Percentiles rank a stretch among this genome's conserved stretches.
Evolutionary conservation across 2,888 invertebrate genomes (phyloP).

Genomic region (Eulithis prunata): DNA sequence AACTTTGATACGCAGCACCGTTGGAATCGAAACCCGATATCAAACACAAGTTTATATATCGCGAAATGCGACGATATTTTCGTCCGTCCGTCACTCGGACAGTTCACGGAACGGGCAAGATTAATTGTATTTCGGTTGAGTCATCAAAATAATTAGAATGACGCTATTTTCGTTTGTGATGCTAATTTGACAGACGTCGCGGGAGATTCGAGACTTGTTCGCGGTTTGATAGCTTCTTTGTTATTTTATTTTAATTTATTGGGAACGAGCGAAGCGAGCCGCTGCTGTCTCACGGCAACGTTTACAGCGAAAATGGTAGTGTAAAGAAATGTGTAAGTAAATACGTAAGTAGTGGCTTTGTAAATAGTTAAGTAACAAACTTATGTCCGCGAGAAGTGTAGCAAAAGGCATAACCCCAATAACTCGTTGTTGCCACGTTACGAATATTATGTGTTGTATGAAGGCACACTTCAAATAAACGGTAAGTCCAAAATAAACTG

Average conservation of each 20-base stretch:
- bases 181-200: constrained; percentile 84
- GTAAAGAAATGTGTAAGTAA: too few species aligned
- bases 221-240: constrained; percentile 75
- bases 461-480: too few species aligned
- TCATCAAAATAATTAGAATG: constrained; percentile 85
- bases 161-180: constrained; percentile 83
- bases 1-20: constrained; percentile 83
- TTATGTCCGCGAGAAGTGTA: too few species aligned
- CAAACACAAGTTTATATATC: constrained; percentile 78
- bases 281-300: background rate
- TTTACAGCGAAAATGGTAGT: too few species aligned
- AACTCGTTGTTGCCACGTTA: too few species aligned
- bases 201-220: constrained; percentile 78
- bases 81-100: constrained; percentile 82
- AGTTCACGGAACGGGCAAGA: constrained; percentile 83
- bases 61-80: constrained; percentile 83
- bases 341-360: too few species aligned
- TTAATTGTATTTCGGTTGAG: constrained; percentile 84
- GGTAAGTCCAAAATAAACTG: background rate
- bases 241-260: constrained; percentile 60
- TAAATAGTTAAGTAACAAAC: too few species aligned
- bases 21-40: constrained; percentile 84
- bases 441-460: too few species aligned
- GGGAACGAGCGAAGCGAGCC: constrained; percentile 33
- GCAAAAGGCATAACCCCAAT: too few species aligned